Percentiles rank a stretch among this genome's conserved stretches.
phyloP scores from a whole-genome alignment of 2,113 vertebrate genomes.

The Clupea harengus region DNA sequence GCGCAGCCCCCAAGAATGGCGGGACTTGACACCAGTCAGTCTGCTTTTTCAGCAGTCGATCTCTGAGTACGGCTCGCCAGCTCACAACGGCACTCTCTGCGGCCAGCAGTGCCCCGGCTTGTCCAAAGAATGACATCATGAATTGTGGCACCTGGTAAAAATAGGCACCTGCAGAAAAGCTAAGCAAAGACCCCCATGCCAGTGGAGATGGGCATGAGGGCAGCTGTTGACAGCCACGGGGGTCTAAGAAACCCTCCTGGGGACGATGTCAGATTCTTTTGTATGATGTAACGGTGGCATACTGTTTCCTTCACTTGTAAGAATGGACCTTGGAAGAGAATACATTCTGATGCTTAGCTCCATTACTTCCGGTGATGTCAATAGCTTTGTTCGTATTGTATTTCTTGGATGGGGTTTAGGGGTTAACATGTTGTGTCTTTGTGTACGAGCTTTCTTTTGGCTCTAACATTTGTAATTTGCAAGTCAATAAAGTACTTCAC shows the following conservation, averaged over 20 bases:
- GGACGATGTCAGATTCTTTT: neutral
- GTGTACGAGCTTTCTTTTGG: neutral
- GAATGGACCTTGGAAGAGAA: neutral
- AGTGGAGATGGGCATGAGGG: neutral
- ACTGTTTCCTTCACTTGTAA: neutral
- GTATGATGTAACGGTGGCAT: neutral
- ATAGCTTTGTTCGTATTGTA: neutral
- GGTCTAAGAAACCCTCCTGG: neutral
- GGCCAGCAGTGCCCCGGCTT: neutral
- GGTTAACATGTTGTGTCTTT: neutral
- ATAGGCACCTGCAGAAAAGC: slow-evolving; percentile 4
- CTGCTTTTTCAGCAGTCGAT: neutral
- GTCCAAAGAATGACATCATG: slow-evolving; percentile 8
- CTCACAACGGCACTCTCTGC: neutral
- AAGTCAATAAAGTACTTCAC: neutral
- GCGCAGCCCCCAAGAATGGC: neutral
- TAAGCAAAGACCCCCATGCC: neutral
- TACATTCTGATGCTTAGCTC: neutral
- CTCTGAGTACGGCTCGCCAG: neutral
- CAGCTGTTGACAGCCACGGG: neutral
- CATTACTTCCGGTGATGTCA: neutral
- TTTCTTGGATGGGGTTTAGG: neutral
- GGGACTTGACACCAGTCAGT: neutral
- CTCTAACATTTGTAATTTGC: slow-evolving; percentile 7
- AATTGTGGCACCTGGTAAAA: slow-evolving; percentile 26